A percentile compares a stretch with the other conserved stretches of the same genome.
Conservation (phyloP, 2,888 invertebrate genomes). For the Ischnus inquisitorius region DNA sequence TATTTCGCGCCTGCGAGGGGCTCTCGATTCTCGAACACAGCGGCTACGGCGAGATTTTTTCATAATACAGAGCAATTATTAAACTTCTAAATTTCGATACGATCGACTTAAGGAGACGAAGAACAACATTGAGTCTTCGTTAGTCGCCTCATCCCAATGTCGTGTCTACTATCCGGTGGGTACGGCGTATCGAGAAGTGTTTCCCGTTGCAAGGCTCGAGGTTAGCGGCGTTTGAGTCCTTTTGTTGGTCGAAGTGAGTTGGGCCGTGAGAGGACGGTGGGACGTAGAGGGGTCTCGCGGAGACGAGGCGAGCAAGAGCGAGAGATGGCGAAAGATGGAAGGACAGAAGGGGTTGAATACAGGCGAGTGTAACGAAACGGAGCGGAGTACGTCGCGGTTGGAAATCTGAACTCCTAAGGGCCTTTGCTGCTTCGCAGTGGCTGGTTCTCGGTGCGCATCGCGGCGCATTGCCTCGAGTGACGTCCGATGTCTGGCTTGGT, state of each 20-base stretch:
- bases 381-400: slow-evolving; percentile 71
- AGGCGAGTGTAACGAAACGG: slow-evolving; percentile 56
- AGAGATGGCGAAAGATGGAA: slow-evolving; percentile 25
- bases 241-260: slow-evolving; percentile 44
- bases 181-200: slow-evolving; percentile 8
- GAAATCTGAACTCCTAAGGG: slow-evolving; percentile 78
- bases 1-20: no score
- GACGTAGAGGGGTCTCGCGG: slow-evolving; percentile 21
- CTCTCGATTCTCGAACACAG: no score
- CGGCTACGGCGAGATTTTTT: no score
- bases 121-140: background rate
- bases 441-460: slow-evolving; percentile 57
- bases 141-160: background rate
- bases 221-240: slow-evolving; percentile 20
- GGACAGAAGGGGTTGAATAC: slow-evolving; percentile 60
- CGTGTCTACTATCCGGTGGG: slow-evolving; percentile 1
- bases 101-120: background rate
- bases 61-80: background rate
- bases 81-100: background rate
- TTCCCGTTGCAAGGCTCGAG: background rate
- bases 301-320: slow-evolving; percentile 24
- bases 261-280: slow-evolving; percentile 5
- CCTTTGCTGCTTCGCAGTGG: slow-evolving; percentile 56
- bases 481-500: slow-evolving; percentile 76
- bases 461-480: slow-evolving; percentile 74